Percentiles rank a stretch among this genome's conserved stretches.
These are phyloP conservation scores for Hydroisotoma schaefferi DNA, from an alignment of 2,888 invertebrate species.

Conservation along the genomic window DNA sequence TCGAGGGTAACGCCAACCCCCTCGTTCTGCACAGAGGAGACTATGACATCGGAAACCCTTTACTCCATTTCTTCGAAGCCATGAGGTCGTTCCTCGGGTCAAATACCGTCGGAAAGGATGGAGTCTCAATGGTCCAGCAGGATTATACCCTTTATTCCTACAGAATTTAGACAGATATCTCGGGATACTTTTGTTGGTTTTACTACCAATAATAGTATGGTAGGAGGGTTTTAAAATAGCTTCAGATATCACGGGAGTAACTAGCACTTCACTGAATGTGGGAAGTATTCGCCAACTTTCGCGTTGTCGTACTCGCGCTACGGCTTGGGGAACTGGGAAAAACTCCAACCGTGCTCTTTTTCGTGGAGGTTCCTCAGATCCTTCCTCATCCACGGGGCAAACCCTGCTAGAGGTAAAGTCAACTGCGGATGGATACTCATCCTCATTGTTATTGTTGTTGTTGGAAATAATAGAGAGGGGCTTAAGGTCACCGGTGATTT, in stretches of 20 bases:
- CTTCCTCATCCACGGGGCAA: no score
- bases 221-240: neutral
- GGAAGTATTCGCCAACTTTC: slow-evolving; percentile 40
- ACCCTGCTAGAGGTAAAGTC: neutral
- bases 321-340: slow-evolving; percentile 1
- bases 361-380: slow-evolving; percentile 18
- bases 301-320: slow-evolving; percentile 23
- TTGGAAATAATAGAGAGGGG: slow-evolving; percentile 1
- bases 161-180: no score
- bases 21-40: slow-evolving; percentile 31
- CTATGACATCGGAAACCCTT: slow-evolving; percentile 36
- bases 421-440: no score
- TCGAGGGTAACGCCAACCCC: slow-evolving; percentile 30
- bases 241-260: slow-evolving; percentile 24
- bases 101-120: slow-evolving; percentile 22
- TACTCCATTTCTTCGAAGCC: slow-evolving; percentile 22
- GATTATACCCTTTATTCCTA: no score
- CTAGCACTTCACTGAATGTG: slow-evolving; percentile 36
- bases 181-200: neutral
- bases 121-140: slow-evolving; percentile 3
- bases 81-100: slow-evolving; percentile 25
- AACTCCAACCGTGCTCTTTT: slow-evolving; percentile 29
- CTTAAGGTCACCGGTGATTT: slow-evolving; percentile 9
- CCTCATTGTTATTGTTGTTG: slow-evolving; percentile 16
- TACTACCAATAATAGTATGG: neutral